phyloP scores from a whole-genome alignment of 2,113 vertebrate species.

The Lasiurus borealis region DNA sequence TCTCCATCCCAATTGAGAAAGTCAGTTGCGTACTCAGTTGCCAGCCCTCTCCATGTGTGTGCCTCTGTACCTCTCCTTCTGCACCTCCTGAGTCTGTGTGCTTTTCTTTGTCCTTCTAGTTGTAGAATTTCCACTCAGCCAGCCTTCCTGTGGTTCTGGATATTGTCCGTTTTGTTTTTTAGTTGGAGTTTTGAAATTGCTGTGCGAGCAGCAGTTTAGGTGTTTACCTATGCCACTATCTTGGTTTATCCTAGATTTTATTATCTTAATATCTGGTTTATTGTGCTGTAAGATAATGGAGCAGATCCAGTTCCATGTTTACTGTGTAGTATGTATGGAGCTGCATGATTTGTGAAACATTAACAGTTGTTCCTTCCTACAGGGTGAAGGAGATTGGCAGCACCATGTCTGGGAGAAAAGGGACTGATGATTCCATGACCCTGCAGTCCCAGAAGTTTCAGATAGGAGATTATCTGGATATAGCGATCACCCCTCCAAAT shows the following conservation, averaged over 20 bases:
- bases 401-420: slow-evolving; percentile 96
- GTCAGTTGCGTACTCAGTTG: no score
- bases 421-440: slow-evolving; percentile 97
- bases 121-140: no score
- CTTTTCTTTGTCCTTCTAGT: no score
- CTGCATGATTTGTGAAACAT: background rate
- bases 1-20: no score
- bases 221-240: no score
- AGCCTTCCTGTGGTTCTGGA: no score
- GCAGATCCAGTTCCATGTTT: background rate
- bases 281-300: background rate
- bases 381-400: slow-evolving; percentile 98
- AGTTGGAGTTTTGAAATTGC: no score
- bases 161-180: no score
- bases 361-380: slow-evolving; percentile 52
- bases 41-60: no score
- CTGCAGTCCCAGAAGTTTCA: slow-evolving; percentile 99
- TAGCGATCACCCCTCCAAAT: slow-evolving; percentile 97
- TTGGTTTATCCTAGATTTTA: background rate
- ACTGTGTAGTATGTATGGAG: background rate
- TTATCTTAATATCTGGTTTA: background rate
- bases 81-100: no score
- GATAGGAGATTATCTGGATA: slow-evolving; percentile 98
- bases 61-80: no score
- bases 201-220: no score